Evolutionary conservation across 2,888 invertebrate species (phyloP), one percentile per base, ranked within the genome.

Genomic region (Latrodectus hesperus): DNA sequence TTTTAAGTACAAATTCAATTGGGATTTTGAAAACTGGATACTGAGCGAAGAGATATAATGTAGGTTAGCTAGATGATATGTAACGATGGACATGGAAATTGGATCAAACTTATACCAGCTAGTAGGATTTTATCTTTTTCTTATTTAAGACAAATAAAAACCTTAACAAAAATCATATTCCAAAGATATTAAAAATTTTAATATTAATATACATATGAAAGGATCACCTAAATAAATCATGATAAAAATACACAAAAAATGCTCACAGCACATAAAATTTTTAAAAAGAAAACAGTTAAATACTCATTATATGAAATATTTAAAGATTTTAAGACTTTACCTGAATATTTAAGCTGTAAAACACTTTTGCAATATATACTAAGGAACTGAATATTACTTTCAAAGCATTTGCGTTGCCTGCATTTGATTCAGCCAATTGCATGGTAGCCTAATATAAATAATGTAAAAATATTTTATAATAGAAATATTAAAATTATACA

Each of bases 271-370:
- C 11, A 67, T 9, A 52, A 73, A 52, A 11, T 60, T 55, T 65
- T 51, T 9, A 14, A 38, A 38, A 38, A 38, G 38, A 38, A 38
- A 38, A 38, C 38, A 38, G 38, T 38, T 38, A 6, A 38, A 38
- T 6, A 38, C 38, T 38, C 38, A 38, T 38, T 6, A 38, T 38
- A 38, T 38, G 4, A 6, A 38, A 38, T 3, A 38, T 38, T 38
- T 38, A 38, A 4, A 38, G 38, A 38, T 38, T 55, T 16, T 12
- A 60, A 17, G 60, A 22, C 10, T 91, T 91, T 91, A 94, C 94
- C 94, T 99, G 99, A 90, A 95, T 97, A 93, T 99, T 99, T 26
- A 99, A 94, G 0, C 99, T 99, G 93, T 97, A 97, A 93, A 99
- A 99, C 76, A 99, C 96, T 93, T 99, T 98, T 91, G 96, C 96